A percentile compares a stretch with the other conserved stretches of the same genome.
Conservation (phyloP, 2,113 vertebrate species). For the Phylloscopus whistleri region DNA sequence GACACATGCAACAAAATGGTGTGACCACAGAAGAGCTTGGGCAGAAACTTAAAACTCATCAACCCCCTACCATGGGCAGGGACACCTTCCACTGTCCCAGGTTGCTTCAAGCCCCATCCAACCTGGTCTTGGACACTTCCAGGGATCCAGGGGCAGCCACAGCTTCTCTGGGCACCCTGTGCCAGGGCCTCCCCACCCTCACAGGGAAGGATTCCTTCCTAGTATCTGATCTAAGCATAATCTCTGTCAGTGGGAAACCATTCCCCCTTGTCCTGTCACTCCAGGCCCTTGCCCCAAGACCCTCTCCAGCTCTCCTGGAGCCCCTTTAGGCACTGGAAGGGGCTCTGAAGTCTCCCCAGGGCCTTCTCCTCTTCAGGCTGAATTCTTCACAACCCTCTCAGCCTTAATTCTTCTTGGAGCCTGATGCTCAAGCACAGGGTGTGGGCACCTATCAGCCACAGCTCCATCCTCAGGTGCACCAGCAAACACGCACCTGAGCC, state of each 20-base stretch:
- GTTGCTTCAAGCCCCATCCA: background rate
- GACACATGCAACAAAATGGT: background rate
- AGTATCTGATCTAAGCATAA: background rate
- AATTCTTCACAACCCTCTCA: background rate
- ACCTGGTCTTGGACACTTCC: background rate
- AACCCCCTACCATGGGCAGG: background rate
- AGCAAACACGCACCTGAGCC: background rate
- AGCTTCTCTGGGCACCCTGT: background rate
- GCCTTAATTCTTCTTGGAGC: background rate
- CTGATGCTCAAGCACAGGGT: background rate
- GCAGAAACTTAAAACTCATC: background rate
- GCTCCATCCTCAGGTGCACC: background rate
- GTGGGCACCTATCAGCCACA: background rate
- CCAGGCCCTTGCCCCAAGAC: background rate
- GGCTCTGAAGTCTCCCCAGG: background rate
- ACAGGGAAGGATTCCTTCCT: background rate
- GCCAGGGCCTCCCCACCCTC: fast-evolving
- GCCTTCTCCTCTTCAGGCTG: background rate
- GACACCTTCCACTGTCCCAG: background rate
- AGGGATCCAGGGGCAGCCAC: background rate
- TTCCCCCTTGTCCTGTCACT: background rate
- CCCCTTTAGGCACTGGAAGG: background rate
- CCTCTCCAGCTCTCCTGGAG: background rate
- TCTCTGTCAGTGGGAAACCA: background rate
- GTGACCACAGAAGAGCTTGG: background rate